Percentiles rank a stretch among this genome's conserved stretches.
phyloP scores from a whole-genome alignment of 1,140 invertebrate genomes.

The Bombus huntii region DNA sequence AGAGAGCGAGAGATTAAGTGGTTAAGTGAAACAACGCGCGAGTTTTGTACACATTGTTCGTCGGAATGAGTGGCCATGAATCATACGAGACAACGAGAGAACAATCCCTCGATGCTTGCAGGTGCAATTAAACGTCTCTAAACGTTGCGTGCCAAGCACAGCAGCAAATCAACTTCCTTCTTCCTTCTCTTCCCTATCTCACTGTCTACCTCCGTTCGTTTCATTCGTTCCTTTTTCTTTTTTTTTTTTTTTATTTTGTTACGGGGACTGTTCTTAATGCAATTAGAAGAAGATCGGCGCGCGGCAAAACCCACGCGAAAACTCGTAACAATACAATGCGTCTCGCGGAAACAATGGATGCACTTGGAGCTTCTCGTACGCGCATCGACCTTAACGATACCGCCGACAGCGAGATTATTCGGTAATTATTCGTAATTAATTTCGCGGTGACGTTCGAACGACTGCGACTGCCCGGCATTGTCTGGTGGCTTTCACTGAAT shows the following conservation, averaged over 20 bases:
- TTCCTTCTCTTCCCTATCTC: not conserved
- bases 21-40: not conserved
- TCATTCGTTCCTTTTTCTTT: not conserved
- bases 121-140: constrained; percentile 54
- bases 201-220: too few species aligned
- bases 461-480: constrained; percentile 37
- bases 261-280: constrained; percentile 24
- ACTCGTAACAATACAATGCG: constrained; percentile 56
- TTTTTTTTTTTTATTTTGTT: not conserved
- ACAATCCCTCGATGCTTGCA: constrained; percentile 28
- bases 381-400: constrained; percentile 68
- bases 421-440: constrained; percentile 81
- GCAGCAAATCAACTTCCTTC: constrained; percentile 33
- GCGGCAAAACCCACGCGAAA: constrained; percentile 26
- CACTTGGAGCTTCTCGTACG: constrained; percentile 26
- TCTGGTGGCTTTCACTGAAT: constrained; percentile 19
- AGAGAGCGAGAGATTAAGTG: not conserved
- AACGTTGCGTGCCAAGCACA: constrained; percentile 12
- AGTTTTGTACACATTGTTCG: constrained; percentile 31
- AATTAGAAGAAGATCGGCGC: constrained; percentile 48
- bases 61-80: constrained; percentile 10
- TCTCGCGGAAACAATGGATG: constrained; percentile 57
- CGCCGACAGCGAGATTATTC: constrained; percentile 66
- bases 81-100: constrained; percentile 35
- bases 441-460: constrained; percentile 44